phyloP scores from a whole-genome alignment of 2,113 vertebrate species.

The Hirundichthys speculiger region DNA sequence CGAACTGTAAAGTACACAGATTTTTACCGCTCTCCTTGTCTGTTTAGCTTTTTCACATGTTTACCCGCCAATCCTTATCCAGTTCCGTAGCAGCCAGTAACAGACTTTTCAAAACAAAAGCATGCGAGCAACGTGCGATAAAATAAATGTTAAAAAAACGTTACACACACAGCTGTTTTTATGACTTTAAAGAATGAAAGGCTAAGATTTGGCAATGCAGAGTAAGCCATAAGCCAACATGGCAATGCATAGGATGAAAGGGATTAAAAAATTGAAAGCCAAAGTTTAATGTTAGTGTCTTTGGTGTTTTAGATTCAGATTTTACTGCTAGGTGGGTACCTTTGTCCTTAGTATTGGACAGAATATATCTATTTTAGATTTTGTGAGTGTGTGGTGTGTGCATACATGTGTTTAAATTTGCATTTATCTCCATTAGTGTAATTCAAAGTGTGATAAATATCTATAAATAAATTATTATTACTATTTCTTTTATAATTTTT shows the following conservation, averaged over 20 bases:
- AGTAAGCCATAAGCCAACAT: slow-evolving; percentile 62
- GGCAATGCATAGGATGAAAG: slow-evolving; percentile 38
- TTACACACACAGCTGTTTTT: background rate
- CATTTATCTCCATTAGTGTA: no score
- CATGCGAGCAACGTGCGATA: no score
- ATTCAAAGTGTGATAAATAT: no score
- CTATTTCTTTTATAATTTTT: no score
- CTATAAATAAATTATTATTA: no score
- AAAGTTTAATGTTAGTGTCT: slow-evolving; percentile 46
- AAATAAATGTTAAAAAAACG: no score
- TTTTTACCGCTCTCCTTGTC: no score
- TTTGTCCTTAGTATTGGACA: slow-evolving; percentile 62
- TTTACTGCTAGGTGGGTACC: slow-evolving; percentile 36
- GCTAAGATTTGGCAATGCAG: slow-evolving; percentile 33
- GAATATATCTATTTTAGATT: slow-evolving; percentile 1
- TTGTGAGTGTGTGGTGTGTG: slow-evolving; percentile 11
- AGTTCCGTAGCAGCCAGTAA: no score
- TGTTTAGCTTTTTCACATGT: no score
- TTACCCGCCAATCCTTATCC: no score
- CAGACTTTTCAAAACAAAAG: no score
- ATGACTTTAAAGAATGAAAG: background rate
- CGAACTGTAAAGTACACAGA: no score
- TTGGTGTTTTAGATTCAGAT: slow-evolving; percentile 59
- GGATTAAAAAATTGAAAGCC: slow-evolving; percentile 65
- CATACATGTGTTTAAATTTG: background rate